Conservation (phyloP, 1,140 invertebrate species). For the Bombus polaris region DNA sequence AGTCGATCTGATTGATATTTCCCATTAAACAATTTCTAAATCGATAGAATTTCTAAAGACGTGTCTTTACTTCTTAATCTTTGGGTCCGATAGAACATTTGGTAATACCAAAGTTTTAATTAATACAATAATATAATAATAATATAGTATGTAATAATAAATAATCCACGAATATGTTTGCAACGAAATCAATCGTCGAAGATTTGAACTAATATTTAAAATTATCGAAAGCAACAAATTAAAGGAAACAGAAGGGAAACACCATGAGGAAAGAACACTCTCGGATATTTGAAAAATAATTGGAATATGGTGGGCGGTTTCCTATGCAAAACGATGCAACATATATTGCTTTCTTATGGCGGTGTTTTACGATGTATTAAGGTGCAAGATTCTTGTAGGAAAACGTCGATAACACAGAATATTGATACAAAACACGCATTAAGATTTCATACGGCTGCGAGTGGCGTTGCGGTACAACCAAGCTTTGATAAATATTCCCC, state of each 20-base stretch:
- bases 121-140: no score
- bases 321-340: neutral
- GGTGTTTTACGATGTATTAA: neutral
- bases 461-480: neutral
- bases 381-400: neutral
- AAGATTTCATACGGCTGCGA: constrained; percentile 17
- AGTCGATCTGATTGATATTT: no score
- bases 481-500: constrained; percentile 33
- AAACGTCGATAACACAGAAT: constrained; percentile 6
- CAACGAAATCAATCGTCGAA: no score
- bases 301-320: neutral
- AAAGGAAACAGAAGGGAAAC: no score
- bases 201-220: no score
- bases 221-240: no score
- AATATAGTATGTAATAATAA: no score
- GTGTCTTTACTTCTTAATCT: neutral
- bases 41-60: neutral
- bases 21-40: no score
- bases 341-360: no score
- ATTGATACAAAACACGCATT: constrained; percentile 1
- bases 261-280: neutral
- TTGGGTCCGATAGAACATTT: neutral
- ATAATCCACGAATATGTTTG: no score
- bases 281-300: neutral
- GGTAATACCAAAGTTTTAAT: neutral